A percentile compares a stretch with the other conserved stretches of the same genome.
phyloP scores from a whole-genome alignment of 2,113 vertebrate genomes.

The Ondatra zibethicus region DNA sequence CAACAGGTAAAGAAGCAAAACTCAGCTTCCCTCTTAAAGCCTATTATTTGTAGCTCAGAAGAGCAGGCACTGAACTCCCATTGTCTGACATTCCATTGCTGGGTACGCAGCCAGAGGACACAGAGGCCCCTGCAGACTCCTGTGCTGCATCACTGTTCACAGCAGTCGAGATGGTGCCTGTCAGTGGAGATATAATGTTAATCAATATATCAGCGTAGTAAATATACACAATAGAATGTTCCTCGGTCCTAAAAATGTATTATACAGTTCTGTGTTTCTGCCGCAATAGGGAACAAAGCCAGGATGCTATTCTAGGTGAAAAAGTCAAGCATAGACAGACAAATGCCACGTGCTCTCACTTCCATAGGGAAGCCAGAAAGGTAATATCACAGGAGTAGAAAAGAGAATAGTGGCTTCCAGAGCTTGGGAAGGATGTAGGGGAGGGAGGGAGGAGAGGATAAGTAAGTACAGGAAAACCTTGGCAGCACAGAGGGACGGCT shows the following conservation, averaged over 20 bases:
- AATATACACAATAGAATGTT: neutral
- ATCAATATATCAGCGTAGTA: neutral
- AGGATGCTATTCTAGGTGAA: neutral
- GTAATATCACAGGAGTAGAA: neutral
- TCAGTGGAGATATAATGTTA: neutral
- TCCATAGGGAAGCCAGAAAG: neutral
- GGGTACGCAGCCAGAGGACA: neutral
- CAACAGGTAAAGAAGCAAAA: neutral
- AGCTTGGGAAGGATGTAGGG: neutral
- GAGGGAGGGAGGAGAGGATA: neutral
- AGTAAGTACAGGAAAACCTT: neutral
- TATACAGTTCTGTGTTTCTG: neutral
- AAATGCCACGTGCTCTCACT: neutral
- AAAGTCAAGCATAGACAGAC: neutral
- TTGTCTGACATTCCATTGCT: neutral
- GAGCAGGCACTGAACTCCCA: neutral
- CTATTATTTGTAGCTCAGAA: neutral
- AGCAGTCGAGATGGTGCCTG: neutral
- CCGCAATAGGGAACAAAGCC: neutral
- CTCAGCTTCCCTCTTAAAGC: neutral
- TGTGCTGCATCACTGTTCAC: neutral
- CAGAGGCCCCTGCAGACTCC: neutral
- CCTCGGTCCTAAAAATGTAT: neutral
- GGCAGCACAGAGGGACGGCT: no score
- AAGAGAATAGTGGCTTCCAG: neutral